Conservation (phyloP, 2,888 invertebrate species). For the Patella ulyssiponensis region DNA sequence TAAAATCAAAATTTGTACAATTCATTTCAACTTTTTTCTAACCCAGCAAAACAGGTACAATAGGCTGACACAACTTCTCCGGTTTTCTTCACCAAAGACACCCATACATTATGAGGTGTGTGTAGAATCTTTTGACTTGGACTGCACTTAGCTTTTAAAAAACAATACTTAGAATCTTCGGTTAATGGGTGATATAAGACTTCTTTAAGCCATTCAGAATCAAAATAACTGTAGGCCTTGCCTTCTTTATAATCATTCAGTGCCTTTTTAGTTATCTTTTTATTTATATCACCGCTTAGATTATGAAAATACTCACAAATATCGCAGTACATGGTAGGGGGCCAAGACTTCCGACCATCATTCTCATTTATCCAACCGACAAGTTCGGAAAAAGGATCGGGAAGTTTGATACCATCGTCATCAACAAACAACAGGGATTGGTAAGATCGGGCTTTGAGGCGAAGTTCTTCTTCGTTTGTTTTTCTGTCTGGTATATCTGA, state of each 20-base stretch:
- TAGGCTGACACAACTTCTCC: no score
- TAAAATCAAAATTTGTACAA: no score
- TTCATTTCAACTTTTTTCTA: no score
- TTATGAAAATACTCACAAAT: conserved; percentile 12
- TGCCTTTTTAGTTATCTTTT: background rate
- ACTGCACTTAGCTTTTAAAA: conserved; percentile 14
- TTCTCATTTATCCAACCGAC: conserved; percentile 1
- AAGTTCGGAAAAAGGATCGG: background rate
- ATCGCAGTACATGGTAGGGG: conserved; percentile 17
- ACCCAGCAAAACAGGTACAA: no score
- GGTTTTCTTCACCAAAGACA: no score
- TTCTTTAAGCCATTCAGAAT: conserved; percentile 16
- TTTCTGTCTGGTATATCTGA: no score
- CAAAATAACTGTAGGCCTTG: conserved; percentile 27
- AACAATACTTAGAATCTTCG: background rate
- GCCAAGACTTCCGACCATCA: no score
- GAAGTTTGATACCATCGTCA: background rate
- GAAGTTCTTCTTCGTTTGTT: background rate
- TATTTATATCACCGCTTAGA: background rate
- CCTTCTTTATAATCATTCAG: conserved; percentile 25
- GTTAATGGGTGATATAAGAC: no score
- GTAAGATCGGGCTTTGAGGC: background rate
- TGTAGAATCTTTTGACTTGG: conserved; percentile 8
- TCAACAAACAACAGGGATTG: background rate
- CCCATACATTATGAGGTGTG: background rate